Conservation (phyloP, 2,797 vertebrate genomes). For the Crenuchus spilurus region DNA sequence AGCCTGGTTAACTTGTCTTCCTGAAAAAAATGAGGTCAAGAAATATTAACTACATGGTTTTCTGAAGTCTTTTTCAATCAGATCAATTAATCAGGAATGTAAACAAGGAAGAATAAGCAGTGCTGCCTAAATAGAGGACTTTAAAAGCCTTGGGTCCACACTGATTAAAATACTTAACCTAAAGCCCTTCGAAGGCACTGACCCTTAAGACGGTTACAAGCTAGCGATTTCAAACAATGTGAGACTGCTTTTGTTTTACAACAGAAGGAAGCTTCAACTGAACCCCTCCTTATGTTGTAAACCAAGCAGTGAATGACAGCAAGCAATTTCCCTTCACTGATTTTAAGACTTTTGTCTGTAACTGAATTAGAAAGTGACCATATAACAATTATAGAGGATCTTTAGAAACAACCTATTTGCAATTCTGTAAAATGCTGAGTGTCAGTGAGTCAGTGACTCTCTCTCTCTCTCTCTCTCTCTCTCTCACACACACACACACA, state of each 20-base stretch:
- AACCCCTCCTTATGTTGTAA: constrained; percentile 16
- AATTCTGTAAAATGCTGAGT: background rate
- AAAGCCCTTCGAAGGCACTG: constrained; percentile 24
- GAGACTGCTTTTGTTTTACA: constrained; percentile 40
- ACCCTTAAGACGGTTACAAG: constrained; percentile 35
- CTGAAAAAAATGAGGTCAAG: background rate
- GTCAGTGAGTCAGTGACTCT: background rate
- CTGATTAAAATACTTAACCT: constrained; percentile 48
- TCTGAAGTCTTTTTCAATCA: background rate
- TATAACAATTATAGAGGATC: constrained; percentile 34
- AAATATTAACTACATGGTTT: background rate
- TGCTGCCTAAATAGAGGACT: constrained; percentile 10
- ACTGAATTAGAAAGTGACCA: constrained; percentile 25
- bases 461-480: background rate
- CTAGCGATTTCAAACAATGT: constrained; percentile 43
- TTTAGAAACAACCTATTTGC: constrained; percentile 6
- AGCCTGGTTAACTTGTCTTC: no score
- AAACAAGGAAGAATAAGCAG: constrained; percentile 1
- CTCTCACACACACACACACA: no score
- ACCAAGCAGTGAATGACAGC: constrained; percentile 30
- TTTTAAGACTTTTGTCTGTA: constrained; percentile 35
- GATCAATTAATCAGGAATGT: constrained; percentile 27
- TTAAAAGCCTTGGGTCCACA: background rate
- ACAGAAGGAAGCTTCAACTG: constrained; percentile 27
- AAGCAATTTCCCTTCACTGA: constrained; percentile 43